phyloP scores from a whole-genome alignment of 2,888 invertebrate species.

The Plebejus anna region DNA sequence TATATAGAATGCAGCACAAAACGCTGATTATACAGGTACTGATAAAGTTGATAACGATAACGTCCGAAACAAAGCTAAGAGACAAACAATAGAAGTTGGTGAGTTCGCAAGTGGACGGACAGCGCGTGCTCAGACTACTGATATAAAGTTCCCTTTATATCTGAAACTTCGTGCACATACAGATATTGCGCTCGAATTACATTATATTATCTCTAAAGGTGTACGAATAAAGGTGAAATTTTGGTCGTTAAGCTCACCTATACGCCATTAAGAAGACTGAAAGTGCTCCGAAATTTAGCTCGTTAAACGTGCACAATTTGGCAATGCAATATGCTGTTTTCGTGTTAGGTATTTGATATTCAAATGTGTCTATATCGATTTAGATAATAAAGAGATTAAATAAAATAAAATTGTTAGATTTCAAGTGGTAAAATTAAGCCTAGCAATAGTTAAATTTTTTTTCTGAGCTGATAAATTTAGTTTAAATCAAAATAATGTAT shows the following conservation, averaged over 20 bases:
- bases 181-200: conserved; percentile 20
- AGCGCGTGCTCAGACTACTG: conserved; percentile 29
- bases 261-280: conserved; percentile 13
- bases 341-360: neutral
- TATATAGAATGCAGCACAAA: neutral
- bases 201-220: conserved; percentile 19
- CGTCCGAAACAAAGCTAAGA: conserved; percentile 28
- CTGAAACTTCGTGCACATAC: conserved; percentile 18
- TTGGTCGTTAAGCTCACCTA: conserved; percentile 18
- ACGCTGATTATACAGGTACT: conserved; percentile 15
- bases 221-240: conserved; percentile 20
- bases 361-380: neutral
- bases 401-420: neutral
- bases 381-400: neutral
- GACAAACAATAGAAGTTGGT: conserved; percentile 21
- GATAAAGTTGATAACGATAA: conserved; percentile 20
- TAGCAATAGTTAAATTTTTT: no score
- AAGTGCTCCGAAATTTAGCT: conserved; percentile 1
- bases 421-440: no score
- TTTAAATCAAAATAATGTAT: neutral
- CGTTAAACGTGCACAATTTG: conserved; percentile 12
- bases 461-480: neutral
- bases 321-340: conserved; percentile 5
- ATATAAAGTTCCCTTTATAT: conserved; percentile 28
- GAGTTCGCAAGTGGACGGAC: conserved; percentile 29